Conservation (phyloP, 2,888 invertebrate genomes). For the Dynastes maya region DNA sequence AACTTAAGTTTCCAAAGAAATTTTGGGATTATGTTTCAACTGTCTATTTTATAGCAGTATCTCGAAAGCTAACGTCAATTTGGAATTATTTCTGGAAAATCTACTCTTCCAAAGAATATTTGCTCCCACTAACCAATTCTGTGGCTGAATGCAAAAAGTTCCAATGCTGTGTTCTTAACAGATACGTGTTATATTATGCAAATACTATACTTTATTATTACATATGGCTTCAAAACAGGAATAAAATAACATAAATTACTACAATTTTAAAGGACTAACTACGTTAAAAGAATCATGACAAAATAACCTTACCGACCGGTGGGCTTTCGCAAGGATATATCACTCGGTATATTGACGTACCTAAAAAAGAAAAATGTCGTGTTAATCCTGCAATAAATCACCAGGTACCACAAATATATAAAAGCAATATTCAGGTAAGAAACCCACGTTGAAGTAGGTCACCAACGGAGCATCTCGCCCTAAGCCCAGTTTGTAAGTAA, state of each 20-base stretch:
- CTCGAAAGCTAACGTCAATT: no score
- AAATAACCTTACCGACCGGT: slow-evolving; percentile 22
- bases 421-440: slow-evolving; percentile 8
- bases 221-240: no score
- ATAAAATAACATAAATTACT: slow-evolving; percentile 1
- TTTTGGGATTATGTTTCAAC: no score
- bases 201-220: no score
- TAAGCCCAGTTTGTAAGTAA: slow-evolving; percentile 13
- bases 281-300: neutral
- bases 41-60: no score
- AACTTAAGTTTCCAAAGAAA: no score
- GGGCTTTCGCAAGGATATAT: neutral
- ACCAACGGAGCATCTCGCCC: neutral
- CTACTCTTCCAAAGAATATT: no score
- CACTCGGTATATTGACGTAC: slow-evolving; percentile 35
- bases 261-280: neutral
- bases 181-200: no score
- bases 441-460: slow-evolving; percentile 24
- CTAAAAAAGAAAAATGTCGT: slow-evolving; percentile 35
- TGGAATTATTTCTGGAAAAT: no score
- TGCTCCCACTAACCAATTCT: no score
- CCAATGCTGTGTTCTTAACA: no score
- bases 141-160: no score
- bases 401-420: slow-evolving; percentile 34
- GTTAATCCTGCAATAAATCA: slow-evolving; percentile 44